phyloP scores from a whole-genome alignment of 2,113 vertebrate genomes.

The Saguinus imperator region DNA sequence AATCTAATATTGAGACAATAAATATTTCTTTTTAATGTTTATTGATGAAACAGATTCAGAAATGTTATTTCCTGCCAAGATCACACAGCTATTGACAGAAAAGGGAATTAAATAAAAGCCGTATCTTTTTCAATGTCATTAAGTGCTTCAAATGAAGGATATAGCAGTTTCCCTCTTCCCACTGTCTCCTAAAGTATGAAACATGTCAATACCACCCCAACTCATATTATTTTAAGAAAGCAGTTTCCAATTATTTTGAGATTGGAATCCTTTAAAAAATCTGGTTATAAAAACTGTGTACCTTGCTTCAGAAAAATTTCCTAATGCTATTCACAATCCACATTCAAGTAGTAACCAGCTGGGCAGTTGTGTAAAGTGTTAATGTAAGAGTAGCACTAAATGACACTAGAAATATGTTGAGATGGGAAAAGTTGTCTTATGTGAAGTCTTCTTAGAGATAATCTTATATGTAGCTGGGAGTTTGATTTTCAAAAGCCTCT shows the following conservation, averaged over 20 bases:
- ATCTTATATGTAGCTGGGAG: neutral
- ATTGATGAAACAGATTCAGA: neutral
- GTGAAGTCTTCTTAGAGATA: neutral
- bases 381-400: neutral
- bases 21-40: neutral
- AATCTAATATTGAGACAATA: slow-evolving; percentile 22
- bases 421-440: neutral
- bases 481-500: neutral
- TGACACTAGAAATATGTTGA: neutral
- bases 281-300: neutral
- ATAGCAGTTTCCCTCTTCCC: neutral
- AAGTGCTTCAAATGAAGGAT: neutral
- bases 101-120: neutral
- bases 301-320: neutral
- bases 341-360: neutral
- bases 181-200: neutral
- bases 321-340: neutral
- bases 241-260: neutral
- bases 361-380: neutral
- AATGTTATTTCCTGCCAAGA: neutral
- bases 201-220: neutral
- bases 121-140: slow-evolving; percentile 13
- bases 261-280: neutral
- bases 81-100: neutral
- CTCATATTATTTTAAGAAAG: neutral